A percentile compares a stretch with the other conserved stretches of the same genome.
phyloP scores from a whole-genome alignment of 2,797 vertebrate species.

The Chelon auratus region DNA sequence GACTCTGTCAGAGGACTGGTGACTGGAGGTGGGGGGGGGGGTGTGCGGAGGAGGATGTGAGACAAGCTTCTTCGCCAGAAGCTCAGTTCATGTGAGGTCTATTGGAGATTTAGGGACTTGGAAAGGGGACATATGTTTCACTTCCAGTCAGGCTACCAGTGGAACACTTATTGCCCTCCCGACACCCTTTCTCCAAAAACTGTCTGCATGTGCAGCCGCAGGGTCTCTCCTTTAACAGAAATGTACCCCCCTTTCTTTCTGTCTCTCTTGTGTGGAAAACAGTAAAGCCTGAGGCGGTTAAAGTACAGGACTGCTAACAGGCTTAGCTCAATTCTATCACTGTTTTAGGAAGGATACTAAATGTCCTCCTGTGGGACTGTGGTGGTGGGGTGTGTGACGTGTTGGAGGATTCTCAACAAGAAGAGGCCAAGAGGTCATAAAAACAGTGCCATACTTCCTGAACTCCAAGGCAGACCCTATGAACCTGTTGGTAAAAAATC shows the following conservation, averaged over 20 bases:
- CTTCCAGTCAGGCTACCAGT: conserved; percentile 58
- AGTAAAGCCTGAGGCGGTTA: conserved; percentile 48
- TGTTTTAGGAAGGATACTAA: conserved; percentile 51
- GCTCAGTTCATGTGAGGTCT: conserved; percentile 77
- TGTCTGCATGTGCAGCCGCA: conserved; percentile 45
- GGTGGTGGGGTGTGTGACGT: conserved; percentile 5
- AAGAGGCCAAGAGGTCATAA: conserved; percentile 42
- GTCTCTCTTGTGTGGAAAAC: conserved; percentile 49
- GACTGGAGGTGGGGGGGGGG: conserved; percentile 30
- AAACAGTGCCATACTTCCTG: conserved; percentile 32
- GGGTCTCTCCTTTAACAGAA: conserved; percentile 61
- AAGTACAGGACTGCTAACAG: conserved; percentile 49
- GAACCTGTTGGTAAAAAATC: conserved; percentile 23
- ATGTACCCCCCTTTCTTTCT: conserved; percentile 29
- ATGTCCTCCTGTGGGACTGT: conserved; percentile 36
- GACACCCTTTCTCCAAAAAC: conserved; percentile 47
- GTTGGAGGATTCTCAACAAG: conserved; percentile 24
- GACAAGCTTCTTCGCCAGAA: conserved; percentile 57
- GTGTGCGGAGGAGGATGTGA: conserved; percentile 24
- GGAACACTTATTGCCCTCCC: conserved; percentile 59
- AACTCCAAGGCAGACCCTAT: conserved; percentile 19
- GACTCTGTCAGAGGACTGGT: conserved; percentile 55
- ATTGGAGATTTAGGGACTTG: conserved; percentile 61
- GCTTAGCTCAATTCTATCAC: conserved; percentile 34
- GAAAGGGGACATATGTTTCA: conserved; percentile 68